Evolutionary conservation across 2,113 vertebrate genomes (phyloP).

Genomic region (Eptesicus fuscus): DNA sequence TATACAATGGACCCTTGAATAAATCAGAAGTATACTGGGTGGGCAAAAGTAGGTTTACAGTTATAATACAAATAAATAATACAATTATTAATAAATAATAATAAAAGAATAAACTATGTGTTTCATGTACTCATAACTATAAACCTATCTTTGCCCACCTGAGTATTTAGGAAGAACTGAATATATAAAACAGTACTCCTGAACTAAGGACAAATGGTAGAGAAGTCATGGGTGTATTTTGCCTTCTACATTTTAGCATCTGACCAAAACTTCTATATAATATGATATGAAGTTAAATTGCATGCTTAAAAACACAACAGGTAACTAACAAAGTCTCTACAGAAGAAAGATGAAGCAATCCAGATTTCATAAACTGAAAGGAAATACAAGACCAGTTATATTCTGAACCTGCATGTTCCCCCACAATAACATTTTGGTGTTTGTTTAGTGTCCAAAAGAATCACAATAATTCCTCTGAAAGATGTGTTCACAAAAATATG

Average conservation of each 20-base stretch:
- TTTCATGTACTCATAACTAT: background rate
- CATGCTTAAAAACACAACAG: background rate
- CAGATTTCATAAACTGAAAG: background rate
- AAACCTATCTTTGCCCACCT: background rate
- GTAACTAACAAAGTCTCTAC: background rate
- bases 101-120: background rate
- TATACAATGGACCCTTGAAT: background rate
- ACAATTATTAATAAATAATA: background rate
- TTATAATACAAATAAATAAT: background rate
- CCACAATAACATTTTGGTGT: background rate
- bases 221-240: background rate
- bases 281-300: slow-evolving; percentile 12
- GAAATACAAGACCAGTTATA: background rate
- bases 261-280: background rate
- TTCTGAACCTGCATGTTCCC: background rate
- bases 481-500: background rate
- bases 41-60: background rate
- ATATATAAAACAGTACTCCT: background rate
- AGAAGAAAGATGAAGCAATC: slow-evolving; percentile 2
- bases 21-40: background rate
- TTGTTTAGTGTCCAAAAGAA: background rate
- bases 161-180: background rate
- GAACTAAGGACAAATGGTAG: background rate
- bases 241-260: background rate
- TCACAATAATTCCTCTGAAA: slow-evolving; percentile 4